Evolutionary conservation across 2,888 invertebrate species (phyloP), one percentile per base, ranked within the genome.

Genomic region (Morpho helenor): DNA sequence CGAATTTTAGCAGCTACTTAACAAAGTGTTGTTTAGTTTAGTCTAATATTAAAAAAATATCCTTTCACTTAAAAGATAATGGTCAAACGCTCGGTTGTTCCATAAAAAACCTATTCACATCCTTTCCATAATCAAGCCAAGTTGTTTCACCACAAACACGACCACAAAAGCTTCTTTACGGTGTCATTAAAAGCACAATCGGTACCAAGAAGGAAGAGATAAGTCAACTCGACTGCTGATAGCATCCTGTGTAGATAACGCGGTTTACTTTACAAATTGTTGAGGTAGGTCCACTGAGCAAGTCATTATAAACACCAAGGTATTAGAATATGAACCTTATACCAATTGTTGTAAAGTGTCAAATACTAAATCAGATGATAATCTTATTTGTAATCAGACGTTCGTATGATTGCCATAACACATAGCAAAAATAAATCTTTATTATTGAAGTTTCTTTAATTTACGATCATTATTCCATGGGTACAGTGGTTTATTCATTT

Each of bases 201-300:
- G 55, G 10, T 77, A 76, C 74, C 69, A 71, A 76, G 75, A 75
- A 75, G 77, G 74, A 77, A 77, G 73, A 71, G 76, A 78, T 79
- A 80, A 78, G 75, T 58, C 57, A 63, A 59, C 53, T 61, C 55
- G 50, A 64, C 60, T 64, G 60, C 59, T 55, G 62, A 73, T 73
- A 72, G 69, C 76, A 79, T 82, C 82, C 82, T 81, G 79, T 80
- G 68, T 79, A 81, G 82, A 82, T 82, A 82, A 64, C 67, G 65
- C 58, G 67, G 75, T 76, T 77, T 74, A 80, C 76, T 73, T 71
- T 68, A 73, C 68, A 65, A 70, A 74, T 74, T 71, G 72, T 80
- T 82, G 68, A 61, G 69, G 66, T 64, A 68, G 69, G 71, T 60
- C 47, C 44, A 40, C n/a, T 51, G 42, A 10, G 9, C 22, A 7